Conservation (phyloP, 2,888 invertebrate species). For the Cantharis lateralis region DNA sequence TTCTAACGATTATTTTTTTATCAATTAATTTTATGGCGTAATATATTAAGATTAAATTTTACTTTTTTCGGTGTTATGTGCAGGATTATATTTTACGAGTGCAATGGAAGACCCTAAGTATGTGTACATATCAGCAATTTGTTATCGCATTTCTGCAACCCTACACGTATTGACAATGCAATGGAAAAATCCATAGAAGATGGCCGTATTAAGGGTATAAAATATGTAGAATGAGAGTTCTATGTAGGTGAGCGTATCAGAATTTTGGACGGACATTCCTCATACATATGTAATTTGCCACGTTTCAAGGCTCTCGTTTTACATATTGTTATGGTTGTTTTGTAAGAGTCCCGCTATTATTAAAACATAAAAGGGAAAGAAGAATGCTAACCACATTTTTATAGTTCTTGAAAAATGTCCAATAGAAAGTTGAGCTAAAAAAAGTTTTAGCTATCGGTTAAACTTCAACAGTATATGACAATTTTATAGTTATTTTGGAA, state of each 20-base stretch:
- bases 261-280: slow-evolving; percentile 4
- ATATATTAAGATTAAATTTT: background rate
- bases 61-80: background rate
- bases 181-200: slow-evolving; percentile 4
- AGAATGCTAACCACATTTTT: background rate
- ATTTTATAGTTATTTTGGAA: slow-evolving; percentile 2
- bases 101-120: background rate
- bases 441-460: background rate
- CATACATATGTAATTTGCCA: background rate
- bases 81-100: background rate
- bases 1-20: background rate
- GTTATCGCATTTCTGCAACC: background rate
- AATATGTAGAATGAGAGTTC: slow-evolving; percentile 2
- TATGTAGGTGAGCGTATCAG: slow-evolving; percentile 7
- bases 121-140: background rate
- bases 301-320: background rate
- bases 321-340: background rate
- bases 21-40: background rate
- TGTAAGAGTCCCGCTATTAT: background rate
- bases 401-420: background rate
- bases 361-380: background rate
- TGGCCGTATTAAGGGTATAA: slow-evolving; percentile 1
- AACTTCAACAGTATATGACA: background rate
- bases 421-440: background rate
- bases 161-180: slow-evolving; percentile 11